Percentiles rank a stretch among this genome's conserved stretches.
phyloP scores from a whole-genome alignment of 1,140 invertebrate genomes.

The Zaprionus vittiger region DNA sequence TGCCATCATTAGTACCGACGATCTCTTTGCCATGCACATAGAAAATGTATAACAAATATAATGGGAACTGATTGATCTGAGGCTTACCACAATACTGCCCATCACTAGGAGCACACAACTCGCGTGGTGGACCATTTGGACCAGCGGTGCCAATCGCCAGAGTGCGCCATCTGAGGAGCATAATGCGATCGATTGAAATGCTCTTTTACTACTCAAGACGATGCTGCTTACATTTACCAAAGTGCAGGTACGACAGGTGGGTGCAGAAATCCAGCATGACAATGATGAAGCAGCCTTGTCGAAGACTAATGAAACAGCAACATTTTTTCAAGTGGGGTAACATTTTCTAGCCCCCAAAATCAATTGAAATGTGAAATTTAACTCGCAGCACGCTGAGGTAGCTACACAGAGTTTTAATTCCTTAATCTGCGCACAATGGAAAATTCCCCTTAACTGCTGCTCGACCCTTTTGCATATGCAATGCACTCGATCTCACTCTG shows the following conservation, averaged over 20 bases:
- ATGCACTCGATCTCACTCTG: neutral
- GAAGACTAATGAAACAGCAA: conserved; percentile 19
- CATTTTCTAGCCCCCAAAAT: conserved; percentile 16
- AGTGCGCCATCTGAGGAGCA: neutral
- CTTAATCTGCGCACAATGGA: too few relatives aligned
- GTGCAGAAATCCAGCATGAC: conserved; percentile 13
- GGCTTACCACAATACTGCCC: neutral
- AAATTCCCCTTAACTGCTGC: too few relatives aligned
- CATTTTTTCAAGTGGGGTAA: conserved; percentile 17
- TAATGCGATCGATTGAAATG: neutral
- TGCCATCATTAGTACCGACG: neutral
- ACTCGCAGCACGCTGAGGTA: neutral
- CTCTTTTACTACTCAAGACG: neutral
- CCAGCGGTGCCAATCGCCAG: neutral
- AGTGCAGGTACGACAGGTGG: neutral
- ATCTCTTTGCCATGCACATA: neutral
- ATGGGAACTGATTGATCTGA: neutral
- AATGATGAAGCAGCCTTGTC: conserved; percentile 22
- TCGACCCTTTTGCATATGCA: too few relatives aligned
- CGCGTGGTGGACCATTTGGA: neutral
- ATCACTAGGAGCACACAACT: neutral
- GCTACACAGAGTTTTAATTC: too few relatives aligned
- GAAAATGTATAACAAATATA: neutral
- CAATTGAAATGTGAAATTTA: conserved; percentile 4
- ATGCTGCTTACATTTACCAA: conserved; percentile 19